Base-by-base conservation (phyloP, 2,888 invertebrate genomes). In the Spodoptera picta region DNA sequence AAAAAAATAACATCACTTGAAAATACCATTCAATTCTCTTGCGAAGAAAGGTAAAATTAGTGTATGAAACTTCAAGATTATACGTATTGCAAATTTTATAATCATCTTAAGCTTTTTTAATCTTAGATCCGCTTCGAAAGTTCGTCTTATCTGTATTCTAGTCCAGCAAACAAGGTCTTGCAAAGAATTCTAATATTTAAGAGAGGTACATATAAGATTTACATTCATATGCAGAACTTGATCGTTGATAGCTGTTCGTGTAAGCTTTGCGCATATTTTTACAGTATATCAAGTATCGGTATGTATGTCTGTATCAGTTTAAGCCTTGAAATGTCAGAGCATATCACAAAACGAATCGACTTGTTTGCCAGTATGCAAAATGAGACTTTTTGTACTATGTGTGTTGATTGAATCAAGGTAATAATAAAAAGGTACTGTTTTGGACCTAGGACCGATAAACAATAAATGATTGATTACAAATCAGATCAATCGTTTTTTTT, bases 111-210 rank as follows among this genome's bases (percentile, higher is more conserved):
- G 47, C 45, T 4, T 54, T 19, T 52, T 49, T 14, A 31, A 23
- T 14, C 12, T n/a, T 46, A 72, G 59, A 72, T 72, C 63, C 62
- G 73, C 49, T 60, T 60, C 47, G 55, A 68, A 71, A 61, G 72
- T 71, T 59, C 54, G 27, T 44, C 55, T 24, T 48, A 48, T 59
- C 60, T 55, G 47, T 58, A 55, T 44, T 64, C 36, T 9, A 36
- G 36, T 7, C 36, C 36, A 36, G 36, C 6, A 36, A 36, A 7
- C 36, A 9, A 36, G 72, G 65, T 68, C 60, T 44, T 51, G 9
- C 60, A 72, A 71, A 66, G 50, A 71, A 61, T 71, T 47, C 48
- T 36, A 57, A 60, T 52, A 53, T 55, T 60, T 64, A n/a, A 59
- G 52, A 49, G 1, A 36, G 36, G 36, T 68, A 47, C 55, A 43